Evolutionary conservation across 2,888 invertebrate species (phyloP), one percentile per base, ranked within the genome.

Genomic region (Stramonita haemastoma): DNA sequence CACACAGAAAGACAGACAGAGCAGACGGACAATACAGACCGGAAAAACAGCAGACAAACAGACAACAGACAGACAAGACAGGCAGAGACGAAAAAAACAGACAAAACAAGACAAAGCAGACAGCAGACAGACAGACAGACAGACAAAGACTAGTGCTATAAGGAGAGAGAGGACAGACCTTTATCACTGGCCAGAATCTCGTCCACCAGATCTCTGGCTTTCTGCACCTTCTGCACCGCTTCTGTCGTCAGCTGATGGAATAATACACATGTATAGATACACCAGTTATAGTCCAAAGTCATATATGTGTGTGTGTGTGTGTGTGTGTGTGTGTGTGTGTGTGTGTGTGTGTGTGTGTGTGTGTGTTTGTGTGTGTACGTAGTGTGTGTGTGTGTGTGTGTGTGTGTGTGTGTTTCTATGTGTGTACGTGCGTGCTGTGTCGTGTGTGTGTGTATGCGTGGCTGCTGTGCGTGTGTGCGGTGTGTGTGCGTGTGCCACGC

Each of bases 141-240:
- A 60, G 32, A 17, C 22, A 56, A 17, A 22, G 46, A 19, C 8
- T 83, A 22, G 11, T 19, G 22, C 8, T 19, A 6, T 32, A 26
- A 26, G 66, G 1, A 26, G 66, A 66, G 19, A 66, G 66, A 26
- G 17, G 32, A 87, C 92, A 89, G 92, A 97, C 97, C 97, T 96
- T 97, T 96, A 91, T 97, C 97, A 92, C 97, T 97, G 73, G 96
- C 95, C 8, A 97, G 95, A 90, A 97, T 97, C 89, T 97, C 96
- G 87, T 97, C 97, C 60, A 97, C 96, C 79, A 97, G 94, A 0
- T 95, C 95, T 89, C 97, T 94, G 0, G 97, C 96, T 91, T 96
- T 96, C 17, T 94, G 95, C 0, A 97, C 97, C 73, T 96, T 96
- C 84, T 96, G 95, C 92, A 96, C 96, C 0, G 97, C 96, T 89